These are phyloP conservation scores for Zingel zingel DNA, from an alignment of 2,113 vertebrate genomes.

Conservation along the genomic window DNA sequence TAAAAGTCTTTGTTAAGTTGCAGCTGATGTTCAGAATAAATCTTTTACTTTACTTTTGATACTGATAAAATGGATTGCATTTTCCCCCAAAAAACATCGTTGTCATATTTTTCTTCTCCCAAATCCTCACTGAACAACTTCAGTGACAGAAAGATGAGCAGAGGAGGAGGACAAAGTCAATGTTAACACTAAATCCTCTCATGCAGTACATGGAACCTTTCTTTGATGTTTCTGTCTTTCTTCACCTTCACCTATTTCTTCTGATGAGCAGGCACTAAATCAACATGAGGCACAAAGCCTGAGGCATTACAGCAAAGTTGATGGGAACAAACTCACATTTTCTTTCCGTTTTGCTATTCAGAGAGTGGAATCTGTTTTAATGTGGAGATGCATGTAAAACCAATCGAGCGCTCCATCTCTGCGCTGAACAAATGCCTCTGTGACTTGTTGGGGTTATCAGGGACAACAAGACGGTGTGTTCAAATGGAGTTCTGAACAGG, in stretches of 20 bases:
- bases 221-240: slow-evolving; percentile 8
- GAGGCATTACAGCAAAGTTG: neutral
- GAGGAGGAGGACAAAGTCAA: neutral
- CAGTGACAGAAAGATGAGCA: slow-evolving; percentile 11
- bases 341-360: neutral
- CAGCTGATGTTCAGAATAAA: neutral
- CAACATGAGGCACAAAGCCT: neutral
- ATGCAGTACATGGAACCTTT: neutral
- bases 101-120: neutral
- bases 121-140: neutral
- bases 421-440: slow-evolving; percentile 14
- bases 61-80: neutral
- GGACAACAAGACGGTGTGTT: slow-evolving; percentile 33
- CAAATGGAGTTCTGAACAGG: slow-evolving; percentile 24
- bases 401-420: slow-evolving; percentile 13
- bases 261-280: slow-evolving; percentile 23
- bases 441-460: slow-evolving; percentile 33
- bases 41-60: neutral
- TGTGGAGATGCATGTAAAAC: slow-evolving; percentile 22
- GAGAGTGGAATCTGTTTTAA: neutral
- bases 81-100: neutral
- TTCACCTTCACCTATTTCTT: slow-evolving; percentile 4
- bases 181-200: neutral
- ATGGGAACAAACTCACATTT: neutral
- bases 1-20: neutral